Percentiles rank a stretch among this genome's conserved stretches.
phyloP scores from a whole-genome alignment of 2,113 vertebrate genomes.

The Micronisus gabar region DNA sequence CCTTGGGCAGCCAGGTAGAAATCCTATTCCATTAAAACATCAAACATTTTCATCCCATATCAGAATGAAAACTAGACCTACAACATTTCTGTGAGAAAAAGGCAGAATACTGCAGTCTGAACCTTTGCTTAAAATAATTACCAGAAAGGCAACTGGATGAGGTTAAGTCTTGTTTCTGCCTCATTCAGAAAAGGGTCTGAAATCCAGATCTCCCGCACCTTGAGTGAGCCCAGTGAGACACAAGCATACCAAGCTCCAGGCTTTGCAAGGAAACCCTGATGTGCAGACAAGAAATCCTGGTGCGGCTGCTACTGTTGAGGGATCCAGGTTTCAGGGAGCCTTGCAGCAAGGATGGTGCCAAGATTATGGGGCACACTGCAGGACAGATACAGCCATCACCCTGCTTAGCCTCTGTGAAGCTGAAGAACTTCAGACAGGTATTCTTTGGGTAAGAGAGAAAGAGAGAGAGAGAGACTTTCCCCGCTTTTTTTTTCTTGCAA shows the following conservation, averaged over 20 bases:
- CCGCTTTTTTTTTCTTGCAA: neutral
- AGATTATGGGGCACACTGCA: fast-evolving
- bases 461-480: neutral
- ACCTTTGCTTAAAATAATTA: neutral
- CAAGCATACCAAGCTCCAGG: neutral
- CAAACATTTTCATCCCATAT: neutral
- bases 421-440: neutral
- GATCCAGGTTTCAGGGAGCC: neutral
- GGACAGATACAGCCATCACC: neutral
- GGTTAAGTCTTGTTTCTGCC: neutral
- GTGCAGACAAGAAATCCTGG: neutral
- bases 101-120: neutral
- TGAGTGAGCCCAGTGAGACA: neutral
- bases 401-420: neutral
- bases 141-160: neutral
- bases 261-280: neutral
- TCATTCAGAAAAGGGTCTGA: neutral
- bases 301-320: neutral
- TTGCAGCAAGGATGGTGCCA: neutral
- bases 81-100: neutral
- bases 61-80: neutral
- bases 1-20: neutral
- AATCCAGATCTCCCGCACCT: neutral
- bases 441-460: neutral
- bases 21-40: neutral